These are phyloP conservation scores for Neoarius graeffei DNA, from an alignment of 2,113 vertebrate species.

Conservation along the genomic window DNA sequence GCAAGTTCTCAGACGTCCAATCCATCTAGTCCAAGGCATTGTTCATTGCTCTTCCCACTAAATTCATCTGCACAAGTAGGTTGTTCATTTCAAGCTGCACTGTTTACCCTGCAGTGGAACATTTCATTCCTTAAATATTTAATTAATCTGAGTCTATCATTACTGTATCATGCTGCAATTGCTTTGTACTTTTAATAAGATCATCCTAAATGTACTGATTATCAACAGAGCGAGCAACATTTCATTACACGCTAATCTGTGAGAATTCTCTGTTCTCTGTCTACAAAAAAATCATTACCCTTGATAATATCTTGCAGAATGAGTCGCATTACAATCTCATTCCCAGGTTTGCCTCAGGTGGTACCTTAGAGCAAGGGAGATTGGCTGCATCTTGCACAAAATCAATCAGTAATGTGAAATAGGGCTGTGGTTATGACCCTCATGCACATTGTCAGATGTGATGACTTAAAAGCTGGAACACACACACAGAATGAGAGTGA, in stretches of 20 bases:
- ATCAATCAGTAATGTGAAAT: conserved; percentile 23
- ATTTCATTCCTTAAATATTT: conserved; percentile 59
- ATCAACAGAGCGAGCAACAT: background rate
- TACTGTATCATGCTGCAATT: conserved; percentile 52
- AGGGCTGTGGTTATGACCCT: background rate
- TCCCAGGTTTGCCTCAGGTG: conserved; percentile 30
- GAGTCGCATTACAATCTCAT: background rate
- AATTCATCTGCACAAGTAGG: background rate
- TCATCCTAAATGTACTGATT: conserved; percentile 32
- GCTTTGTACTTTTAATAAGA: conserved; percentile 58
- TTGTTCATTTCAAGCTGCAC: background rate
- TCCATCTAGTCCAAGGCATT: background rate
- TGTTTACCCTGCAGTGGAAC: conserved; percentile 14
- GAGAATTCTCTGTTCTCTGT: conserved; percentile 15
- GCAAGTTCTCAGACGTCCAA: conserved; percentile 1
- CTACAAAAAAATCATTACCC: conserved; percentile 15
- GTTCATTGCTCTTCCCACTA: background rate
- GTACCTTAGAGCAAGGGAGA: background rate
- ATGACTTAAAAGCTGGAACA: conserved; percentile 20
- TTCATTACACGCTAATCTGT: background rate
- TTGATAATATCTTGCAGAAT: background rate
- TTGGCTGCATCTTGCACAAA: conserved; percentile 16
- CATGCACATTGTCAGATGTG: background rate
- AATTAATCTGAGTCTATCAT: conserved; percentile 54
- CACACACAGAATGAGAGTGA: conserved; percentile 5